These are phyloP conservation scores for Acrossocheilus wenchowensis DNA, from an alignment of 2,797 vertebrate genomes.

Conservation along the genomic window DNA sequence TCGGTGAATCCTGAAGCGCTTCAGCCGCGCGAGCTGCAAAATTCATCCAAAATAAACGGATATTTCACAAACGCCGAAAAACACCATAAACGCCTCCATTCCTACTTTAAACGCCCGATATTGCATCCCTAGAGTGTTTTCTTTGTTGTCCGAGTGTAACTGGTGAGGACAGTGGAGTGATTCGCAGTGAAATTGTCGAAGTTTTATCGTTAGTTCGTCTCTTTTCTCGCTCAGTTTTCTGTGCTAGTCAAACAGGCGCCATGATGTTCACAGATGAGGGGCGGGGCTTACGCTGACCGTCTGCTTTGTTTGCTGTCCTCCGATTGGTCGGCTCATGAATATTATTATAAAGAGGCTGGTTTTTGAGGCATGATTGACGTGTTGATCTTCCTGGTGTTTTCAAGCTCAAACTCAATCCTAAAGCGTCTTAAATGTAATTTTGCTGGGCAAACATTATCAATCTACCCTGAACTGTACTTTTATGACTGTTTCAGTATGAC, in stretches of 20 bases:
- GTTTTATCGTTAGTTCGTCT: conserved; percentile 8
- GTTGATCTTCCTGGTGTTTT: background rate
- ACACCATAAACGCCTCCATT: background rate
- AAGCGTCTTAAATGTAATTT: background rate
- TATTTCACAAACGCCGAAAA: conserved; percentile 11
- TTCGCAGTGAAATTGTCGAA: conserved; percentile 14
- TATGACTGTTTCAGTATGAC: background rate
- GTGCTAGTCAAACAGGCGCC: conserved; percentile 28
- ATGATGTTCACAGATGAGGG: conserved; percentile 24
- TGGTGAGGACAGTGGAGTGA: background rate
- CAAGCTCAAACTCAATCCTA: background rate
- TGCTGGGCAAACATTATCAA: background rate
- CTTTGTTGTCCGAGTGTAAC: background rate
- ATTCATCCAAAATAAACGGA: background rate
- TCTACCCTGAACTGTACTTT: background rate
- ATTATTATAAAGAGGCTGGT: background rate
- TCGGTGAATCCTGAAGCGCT: background rate
- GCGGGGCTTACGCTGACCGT: background rate
- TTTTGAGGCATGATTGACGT: background rate
- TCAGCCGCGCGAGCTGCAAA: background rate
- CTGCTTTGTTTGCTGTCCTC: background rate
- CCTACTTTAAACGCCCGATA: background rate
- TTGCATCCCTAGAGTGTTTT: background rate
- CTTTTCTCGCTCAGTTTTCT: conserved; percentile 16
- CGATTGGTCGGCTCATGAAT: conserved; percentile 29